Conservation (phyloP, 2,888 invertebrate species). For the Diaprepes abbreviatus region DNA sequence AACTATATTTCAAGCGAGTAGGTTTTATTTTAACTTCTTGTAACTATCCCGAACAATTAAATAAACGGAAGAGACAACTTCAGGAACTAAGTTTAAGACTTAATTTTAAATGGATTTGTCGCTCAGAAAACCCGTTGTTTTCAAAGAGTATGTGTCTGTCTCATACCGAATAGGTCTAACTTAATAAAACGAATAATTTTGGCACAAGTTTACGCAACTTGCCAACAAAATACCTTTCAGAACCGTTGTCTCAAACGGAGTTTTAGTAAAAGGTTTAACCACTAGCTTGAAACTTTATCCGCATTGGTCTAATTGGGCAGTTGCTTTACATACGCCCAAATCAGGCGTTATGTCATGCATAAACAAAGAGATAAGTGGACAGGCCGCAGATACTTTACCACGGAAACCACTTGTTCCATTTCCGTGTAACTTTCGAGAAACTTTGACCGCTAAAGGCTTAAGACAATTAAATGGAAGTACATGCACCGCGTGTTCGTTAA, state of each 20-base stretch:
- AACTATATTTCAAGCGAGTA: too few relatives aligned
- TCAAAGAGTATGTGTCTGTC: slow-evolving; percentile 20
- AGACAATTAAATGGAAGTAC: background rate
- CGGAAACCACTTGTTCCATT: slow-evolving; percentile 36
- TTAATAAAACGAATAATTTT: slow-evolving; percentile 23
- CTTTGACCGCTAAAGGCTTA: background rate
- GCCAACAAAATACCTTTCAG: background rate
- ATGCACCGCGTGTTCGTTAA: too few relatives aligned
- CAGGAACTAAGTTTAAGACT: slow-evolving; percentile 9
- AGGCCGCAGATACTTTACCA: slow-evolving; percentile 49
- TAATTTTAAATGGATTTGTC: slow-evolving; percentile 31
- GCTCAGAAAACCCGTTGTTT: slow-evolving; percentile 21
- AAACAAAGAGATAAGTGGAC: slow-evolving; percentile 66
- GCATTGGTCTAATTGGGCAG: slow-evolving; percentile 60
- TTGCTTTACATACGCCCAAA: slow-evolving; percentile 59
- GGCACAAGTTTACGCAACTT: slow-evolving; percentile 1
- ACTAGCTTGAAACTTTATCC: slow-evolving; percentile 51
- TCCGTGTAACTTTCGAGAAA: background rate
- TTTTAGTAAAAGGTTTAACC: slow-evolving; percentile 55
- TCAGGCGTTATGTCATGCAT: slow-evolving; percentile 65
- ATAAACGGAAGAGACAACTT: background rate
- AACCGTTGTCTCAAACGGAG: background rate
- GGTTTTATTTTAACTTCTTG: background rate
- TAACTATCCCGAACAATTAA: background rate
- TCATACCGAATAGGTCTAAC: slow-evolving; percentile 14